A percentile compares a stretch with the other conserved stretches of the same genome.
Conservation (phyloP, 2,113 vertebrate species). For the Saguinus imperator region DNA sequence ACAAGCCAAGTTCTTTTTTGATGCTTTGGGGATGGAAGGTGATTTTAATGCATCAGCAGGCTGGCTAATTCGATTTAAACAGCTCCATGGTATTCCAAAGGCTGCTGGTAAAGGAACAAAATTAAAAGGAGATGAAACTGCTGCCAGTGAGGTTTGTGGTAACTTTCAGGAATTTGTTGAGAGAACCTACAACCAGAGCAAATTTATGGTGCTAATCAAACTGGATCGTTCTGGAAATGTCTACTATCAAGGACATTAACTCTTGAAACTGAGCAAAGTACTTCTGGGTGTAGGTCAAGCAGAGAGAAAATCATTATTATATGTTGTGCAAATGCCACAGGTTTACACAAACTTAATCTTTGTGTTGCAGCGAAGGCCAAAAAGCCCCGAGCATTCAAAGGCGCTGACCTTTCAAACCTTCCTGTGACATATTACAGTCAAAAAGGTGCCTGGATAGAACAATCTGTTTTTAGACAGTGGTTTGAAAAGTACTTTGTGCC, state of each 20-base stretch:
- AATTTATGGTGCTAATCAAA: constrained; percentile 79
- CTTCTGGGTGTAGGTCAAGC: constrained; percentile 70
- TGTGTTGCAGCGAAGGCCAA: constrained; percentile 79
- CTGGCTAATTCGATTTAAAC: constrained; percentile 79
- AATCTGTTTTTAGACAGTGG: constrained; percentile 77
- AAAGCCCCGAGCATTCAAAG: constrained; percentile 77
- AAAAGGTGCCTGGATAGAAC: constrained; percentile 77
- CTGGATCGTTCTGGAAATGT: constrained; percentile 79
- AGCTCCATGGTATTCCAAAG: constrained; percentile 78
- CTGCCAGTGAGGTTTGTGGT: constrained; percentile 73
- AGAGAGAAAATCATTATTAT: constrained; percentile 79
- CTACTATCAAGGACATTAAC: constrained; percentile 70
- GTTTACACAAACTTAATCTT: constrained; percentile 79
- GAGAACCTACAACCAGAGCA: constrained; percentile 78
- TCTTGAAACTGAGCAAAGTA: constrained; percentile 62
- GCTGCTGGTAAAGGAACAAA: constrained; percentile 73
- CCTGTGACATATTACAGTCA: constrained; percentile 79
- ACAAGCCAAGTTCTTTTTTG: constrained; percentile 79
- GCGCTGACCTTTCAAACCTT: constrained; percentile 73
- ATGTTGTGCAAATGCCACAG: constrained; percentile 80
- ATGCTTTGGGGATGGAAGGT: constrained; percentile 79
- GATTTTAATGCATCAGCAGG: constrained; percentile 79
- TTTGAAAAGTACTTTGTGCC: constrained; percentile 80
- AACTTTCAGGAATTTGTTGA: constrained; percentile 74
- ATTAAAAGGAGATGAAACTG: constrained; percentile 75